A percentile compares a stretch with the other conserved stretches of the same genome.
Conservation (phyloP, 2,888 invertebrate species). For the Dicycla oo region DNA sequence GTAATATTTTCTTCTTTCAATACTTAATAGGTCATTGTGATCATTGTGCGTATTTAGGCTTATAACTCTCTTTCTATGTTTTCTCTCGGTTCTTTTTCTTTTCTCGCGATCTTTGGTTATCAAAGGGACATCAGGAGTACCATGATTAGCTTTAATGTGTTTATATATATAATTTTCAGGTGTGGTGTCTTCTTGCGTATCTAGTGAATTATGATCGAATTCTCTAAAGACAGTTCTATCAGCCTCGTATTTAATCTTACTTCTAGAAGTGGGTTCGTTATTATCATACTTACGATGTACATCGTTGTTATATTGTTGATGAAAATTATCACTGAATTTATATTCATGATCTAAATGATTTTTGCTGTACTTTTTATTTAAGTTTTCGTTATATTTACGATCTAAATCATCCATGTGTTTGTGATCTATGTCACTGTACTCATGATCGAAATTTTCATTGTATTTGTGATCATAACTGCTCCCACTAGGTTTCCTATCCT, state of each 20-base stretch:
- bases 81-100: conserved; percentile 53
- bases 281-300: conserved; percentile 31
- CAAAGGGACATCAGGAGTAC: conserved; percentile 17
- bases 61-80: conserved; percentile 44
- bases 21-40: conserved; percentile 68
- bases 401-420: conserved; percentile 36
- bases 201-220: conserved; percentile 16
- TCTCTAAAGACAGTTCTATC: conserved; percentile 13
- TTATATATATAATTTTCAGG: conserved; percentile 43
- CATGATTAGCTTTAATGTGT: conserved; percentile 14
- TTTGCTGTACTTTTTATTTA: conserved; percentile 35
- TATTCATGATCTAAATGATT: conserved; percentile 24
- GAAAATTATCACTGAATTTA: conserved; percentile 41
- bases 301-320: conserved; percentile 34
- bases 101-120: conserved; percentile 25
- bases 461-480: conserved; percentile 8
- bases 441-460: neutral
- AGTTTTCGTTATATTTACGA: conserved; percentile 25
- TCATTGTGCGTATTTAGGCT: conserved; percentile 46
- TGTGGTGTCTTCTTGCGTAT: conserved; percentile 38
- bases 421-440: conserved; percentile 16
- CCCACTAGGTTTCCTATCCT: conserved; percentile 9
- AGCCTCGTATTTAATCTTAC: conserved; percentile 31
- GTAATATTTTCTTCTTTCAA: conserved; percentile 78
- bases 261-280: conserved; percentile 21